Base-by-base conservation (phyloP, 2,888 invertebrate genomes). In the Toxonevra muliebris region DNA sequence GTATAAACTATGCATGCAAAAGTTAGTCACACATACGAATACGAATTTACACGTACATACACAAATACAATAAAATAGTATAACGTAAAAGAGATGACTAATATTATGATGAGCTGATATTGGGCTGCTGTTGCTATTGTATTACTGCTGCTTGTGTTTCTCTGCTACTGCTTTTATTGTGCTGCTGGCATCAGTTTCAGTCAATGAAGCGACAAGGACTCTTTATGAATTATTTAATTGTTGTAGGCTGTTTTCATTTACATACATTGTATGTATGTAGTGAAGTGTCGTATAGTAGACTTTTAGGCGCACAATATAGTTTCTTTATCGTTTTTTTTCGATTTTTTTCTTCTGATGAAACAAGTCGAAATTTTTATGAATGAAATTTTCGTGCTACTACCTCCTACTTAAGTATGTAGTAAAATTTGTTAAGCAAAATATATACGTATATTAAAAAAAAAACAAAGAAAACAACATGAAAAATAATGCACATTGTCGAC, bases 161-260 rank as follows among this genome's bases (percentile, higher is more conserved):
- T 69, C 45, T 41, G 54, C 42, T 42, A 13, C 62, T 48, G 41
- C 45, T 15, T 50, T 19, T 30, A 45, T 40, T 59, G 64, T 61
- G 9, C 52, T 63, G 20, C 55, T 52, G 17, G 11, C 59, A n/a
- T 60, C 15, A 45, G 10, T 61, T 69, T 74, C 71, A 74, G 74
- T 76, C 76, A 75, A 76, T 76, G 76, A 71, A 76, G 75, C 75
- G 65, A 66, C 73, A 76, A 75, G 75, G 75, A 75, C 74, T 73
- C 73, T 73, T 55, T 58, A 50, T 9, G 48, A 48, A 48, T 48
- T 48, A 48, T 48, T 48, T 48, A 48, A 48, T 48, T 48, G 48
- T n/a, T 48, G 48, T 48, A 15, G 48, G 11, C 48, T n/a, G 48
- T n/a, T 48, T 48, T 10, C 15, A 30, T 30, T 4, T 30, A 30